Conservation (phyloP, 2,888 invertebrate species). For the Maniola hyperantus region DNA sequence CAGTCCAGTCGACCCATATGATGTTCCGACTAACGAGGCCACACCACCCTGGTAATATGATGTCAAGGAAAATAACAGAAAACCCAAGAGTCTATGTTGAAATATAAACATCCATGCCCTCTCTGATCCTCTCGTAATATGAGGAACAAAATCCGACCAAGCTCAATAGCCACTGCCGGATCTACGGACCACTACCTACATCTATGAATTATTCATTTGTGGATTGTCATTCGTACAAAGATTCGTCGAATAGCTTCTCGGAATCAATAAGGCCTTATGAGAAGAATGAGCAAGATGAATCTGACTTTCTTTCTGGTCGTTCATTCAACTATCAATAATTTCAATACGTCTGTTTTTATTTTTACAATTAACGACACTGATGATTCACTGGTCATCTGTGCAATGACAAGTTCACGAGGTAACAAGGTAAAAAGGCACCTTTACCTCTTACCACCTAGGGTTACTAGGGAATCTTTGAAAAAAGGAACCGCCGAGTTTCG, state of each 20-base stretch:
- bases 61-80: conserved; percentile 2
- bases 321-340: neutral
- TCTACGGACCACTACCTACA: neutral
- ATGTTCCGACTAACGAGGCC: too few species aligned
- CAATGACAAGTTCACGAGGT: too few species aligned
- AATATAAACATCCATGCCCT: neutral
- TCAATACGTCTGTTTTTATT: neutral
- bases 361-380: neutral
- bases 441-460: too few species aligned
- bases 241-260: conserved; percentile 27
- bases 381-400: too few species aligned
- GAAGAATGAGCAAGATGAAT: conserved; percentile 4
- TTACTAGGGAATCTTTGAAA: too few species aligned
- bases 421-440: too few species aligned
- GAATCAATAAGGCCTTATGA: conserved; percentile 31
- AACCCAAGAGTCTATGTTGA: neutral
- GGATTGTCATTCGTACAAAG: conserved; percentile 32
- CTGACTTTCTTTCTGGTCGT: neutral
- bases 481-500: too few species aligned
- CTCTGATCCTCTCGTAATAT: conserved; percentile 12
- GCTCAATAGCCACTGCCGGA: conserved; percentile 6
- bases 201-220: conserved; percentile 34
- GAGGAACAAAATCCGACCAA: conserved; percentile 13
- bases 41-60: neutral
- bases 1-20: too few species aligned